Conservation (phyloP, 2,113 vertebrate genomes). For the Neotragus pygmaeus region DNA sequence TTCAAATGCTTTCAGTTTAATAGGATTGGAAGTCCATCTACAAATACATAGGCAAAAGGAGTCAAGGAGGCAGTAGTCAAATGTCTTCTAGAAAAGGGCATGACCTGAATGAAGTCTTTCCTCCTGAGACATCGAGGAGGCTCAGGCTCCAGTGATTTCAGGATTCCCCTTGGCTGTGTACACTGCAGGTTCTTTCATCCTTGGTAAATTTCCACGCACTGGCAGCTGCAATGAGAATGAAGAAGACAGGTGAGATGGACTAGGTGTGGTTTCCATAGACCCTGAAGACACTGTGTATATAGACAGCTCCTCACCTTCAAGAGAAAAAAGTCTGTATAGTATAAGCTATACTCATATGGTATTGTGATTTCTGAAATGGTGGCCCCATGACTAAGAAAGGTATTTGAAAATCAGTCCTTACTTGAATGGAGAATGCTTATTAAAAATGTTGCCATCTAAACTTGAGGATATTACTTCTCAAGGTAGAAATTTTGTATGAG, state of each 20-base stretch:
- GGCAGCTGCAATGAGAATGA: not conserved
- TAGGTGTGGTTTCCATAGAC: not conserved
- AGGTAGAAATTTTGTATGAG: not conserved
- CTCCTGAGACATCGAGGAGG: not conserved
- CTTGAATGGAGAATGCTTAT: not conserved
- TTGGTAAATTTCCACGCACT: not conserved
- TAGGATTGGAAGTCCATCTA: not conserved
- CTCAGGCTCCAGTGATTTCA: not conserved
- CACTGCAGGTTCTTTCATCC: too few species aligned
- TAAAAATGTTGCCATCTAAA: not conserved
- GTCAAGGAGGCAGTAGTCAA: not conserved
- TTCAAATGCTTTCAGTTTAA: not conserved
- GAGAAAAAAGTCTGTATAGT: not conserved
- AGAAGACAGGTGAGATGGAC: not conserved
- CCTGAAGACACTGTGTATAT: not conserved
- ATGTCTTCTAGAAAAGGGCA: not conserved
- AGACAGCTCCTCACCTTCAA: not conserved
- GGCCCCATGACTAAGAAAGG: not conserved
- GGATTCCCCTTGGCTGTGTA: not conserved
- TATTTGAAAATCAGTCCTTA: not conserved
- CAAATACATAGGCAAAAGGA: not conserved
- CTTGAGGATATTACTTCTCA: not conserved
- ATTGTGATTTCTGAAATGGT: not conserved
- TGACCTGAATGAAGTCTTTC: not conserved
- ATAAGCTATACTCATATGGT: not conserved